Evolutionary conservation across 2,888 invertebrate species (phyloP), one percentile per base, ranked within the genome.

Genomic region (Balanococcus diminutus): DNA sequence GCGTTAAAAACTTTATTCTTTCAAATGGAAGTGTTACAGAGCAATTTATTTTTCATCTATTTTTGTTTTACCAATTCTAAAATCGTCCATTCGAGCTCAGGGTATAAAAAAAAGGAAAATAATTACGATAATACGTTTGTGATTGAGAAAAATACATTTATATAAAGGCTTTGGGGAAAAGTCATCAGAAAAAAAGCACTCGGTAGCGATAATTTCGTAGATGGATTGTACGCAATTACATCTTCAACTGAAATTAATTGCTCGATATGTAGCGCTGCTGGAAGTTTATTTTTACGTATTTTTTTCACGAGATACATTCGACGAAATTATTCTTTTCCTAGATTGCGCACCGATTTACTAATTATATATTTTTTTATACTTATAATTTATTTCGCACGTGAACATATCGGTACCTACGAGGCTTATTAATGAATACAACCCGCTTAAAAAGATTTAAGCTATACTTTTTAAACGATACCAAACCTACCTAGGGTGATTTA

Each of bases 201-300:
- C 19, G 61, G 28, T 67, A 28, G 61, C 61, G 28, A 67, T 67
- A 67, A 67, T 67, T 67, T 67, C n/a, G 25, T 67, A 67, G 28
- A 67, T 67, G 61, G 61, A 67, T 67, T 67, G 28, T 25, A 67
- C 61, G 61, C 61, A 67, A 67, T 67, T 67, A 67, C 61, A 67
- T 67, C 61, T 67, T 67, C 61, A 67, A 28, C 61, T 28, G 28
- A 67, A 67, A 67, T 67, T 67, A 67, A 67, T 67, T 67, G 61
- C 61, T 67, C 61, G 61, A 67, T 67, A 22, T 67, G 61, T 67
- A 67, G 61, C 61, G 25, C 11, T 1, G 11, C 11, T 5, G 28
- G 11, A n/a, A n/a, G n/a, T n/a, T n/a, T n/a, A n/a, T n/a, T n/a
- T n/a, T n/a, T n/a, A n/a, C n/a, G n/a, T n/a, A n/a, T 8, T 56